Evolutionary conservation across 2,888 invertebrate species (phyloP).

Genomic region (Myathropa florea): DNA sequence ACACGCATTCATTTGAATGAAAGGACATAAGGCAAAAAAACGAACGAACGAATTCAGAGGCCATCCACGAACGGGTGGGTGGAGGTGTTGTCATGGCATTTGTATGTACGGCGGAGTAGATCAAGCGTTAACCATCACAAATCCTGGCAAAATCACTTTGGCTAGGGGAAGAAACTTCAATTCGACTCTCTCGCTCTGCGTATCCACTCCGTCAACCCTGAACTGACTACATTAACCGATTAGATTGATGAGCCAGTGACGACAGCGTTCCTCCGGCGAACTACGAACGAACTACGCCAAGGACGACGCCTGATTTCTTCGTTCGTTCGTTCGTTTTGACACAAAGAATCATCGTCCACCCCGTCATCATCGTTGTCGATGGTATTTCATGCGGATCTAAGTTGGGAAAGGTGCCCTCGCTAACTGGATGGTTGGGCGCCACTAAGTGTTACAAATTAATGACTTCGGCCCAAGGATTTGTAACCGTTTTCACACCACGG

Average conservation of each 20-base stretch:
- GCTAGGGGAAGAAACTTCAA: background rate
- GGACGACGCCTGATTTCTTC: conserved; percentile 54
- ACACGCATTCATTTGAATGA: conserved; percentile 8
- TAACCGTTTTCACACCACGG: background rate
- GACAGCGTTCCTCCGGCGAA: conserved; percentile 25
- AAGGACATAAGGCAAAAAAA: conserved; percentile 8
- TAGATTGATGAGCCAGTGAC: conserved; percentile 67
- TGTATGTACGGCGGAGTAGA: conserved; percentile 39
- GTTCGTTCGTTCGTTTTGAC: conserved; percentile 5
- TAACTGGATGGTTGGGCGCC: conserved; percentile 4
- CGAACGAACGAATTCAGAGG: conserved; percentile 40
- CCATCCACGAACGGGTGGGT: conserved; percentile 5
- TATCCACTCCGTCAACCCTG: background rate
- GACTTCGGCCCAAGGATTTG: background rate
- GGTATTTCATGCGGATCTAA: background rate
- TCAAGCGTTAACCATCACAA: conserved; percentile 67
- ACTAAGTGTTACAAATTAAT: conserved; percentile 43
- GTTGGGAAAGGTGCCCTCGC: conserved; percentile 2
- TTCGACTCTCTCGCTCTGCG: background rate
- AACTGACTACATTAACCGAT: conserved; percentile 53
- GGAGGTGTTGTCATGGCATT: conserved; percentile 19
- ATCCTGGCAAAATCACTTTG: conserved; percentile 34
- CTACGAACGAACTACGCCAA: conserved; percentile 13
- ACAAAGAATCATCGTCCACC: conserved; percentile 12
- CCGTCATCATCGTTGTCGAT: background rate